Evolutionary conservation across 1,140 invertebrate species (phyloP).

Genomic region (Choristoneura fumiferana): DNA sequence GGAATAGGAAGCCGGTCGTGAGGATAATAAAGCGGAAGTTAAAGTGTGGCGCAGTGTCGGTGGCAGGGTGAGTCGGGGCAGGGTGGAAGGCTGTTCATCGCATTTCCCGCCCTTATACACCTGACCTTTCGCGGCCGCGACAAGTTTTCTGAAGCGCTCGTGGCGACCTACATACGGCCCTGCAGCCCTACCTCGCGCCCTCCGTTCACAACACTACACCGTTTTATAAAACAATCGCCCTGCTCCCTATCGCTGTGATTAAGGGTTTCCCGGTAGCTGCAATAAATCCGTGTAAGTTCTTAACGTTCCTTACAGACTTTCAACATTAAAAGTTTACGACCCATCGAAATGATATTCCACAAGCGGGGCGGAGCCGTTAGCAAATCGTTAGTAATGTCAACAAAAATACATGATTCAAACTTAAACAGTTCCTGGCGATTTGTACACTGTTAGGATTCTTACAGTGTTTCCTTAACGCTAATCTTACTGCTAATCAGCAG

Average conservation of each 20-base stretch:
- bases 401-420: too few species aligned
- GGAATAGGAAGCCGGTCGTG: constrained; percentile 40
- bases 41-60: constrained; percentile 29
- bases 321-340: constrained; percentile 7
- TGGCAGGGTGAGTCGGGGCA: constrained; percentile 26
- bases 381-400: too few species aligned
- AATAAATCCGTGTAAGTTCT: constrained; percentile 15
- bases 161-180: constrained; percentile 66
- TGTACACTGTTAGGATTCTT: too few species aligned
- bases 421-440: too few species aligned
- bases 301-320: constrained; percentile 12
- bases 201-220: neutral
- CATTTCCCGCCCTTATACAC: constrained; percentile 72
- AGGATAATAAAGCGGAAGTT: constrained; percentile 60
- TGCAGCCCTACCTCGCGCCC: constrained; percentile 24
- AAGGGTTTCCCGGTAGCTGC: constrained; percentile 12
- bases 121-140: constrained; percentile 65
- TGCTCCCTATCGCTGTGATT: constrained; percentile 2
- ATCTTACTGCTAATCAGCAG: too few species aligned
- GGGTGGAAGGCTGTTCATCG: constrained; percentile 48
- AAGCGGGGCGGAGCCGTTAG: neutral
- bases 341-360: neutral
- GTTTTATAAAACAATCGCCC: constrained; percentile 18
- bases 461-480: too few species aligned
- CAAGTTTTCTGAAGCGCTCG: constrained; percentile 68